Conservation (phyloP, 2,113 vertebrate species). For the Pantherophis guttatus region DNA sequence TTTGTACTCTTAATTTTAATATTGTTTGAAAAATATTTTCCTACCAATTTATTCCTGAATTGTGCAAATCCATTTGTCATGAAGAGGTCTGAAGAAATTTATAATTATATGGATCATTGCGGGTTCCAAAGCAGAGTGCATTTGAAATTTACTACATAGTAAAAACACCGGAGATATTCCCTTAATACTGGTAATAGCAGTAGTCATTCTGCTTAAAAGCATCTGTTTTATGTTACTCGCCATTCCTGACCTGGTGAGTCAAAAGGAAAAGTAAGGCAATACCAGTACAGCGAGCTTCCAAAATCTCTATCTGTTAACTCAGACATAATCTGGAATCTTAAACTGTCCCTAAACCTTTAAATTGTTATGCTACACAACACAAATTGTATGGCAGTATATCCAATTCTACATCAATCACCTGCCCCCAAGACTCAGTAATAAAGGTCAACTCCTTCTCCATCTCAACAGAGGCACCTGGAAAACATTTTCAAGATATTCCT, state of each 20-base stretch:
- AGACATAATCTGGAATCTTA: not conserved
- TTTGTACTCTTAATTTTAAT: not conserved
- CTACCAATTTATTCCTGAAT: not conserved
- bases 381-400: not conserved
- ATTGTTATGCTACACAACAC: not conserved
- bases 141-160: conserved; percentile 16
- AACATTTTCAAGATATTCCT: conserved; percentile 7
- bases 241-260: not conserved
- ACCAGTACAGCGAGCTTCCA: not conserved
- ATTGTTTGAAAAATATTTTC: not conserved
- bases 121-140: not conserved
- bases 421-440: not conserved
- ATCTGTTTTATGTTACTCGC: conserved; percentile 1
- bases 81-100: not conserved
- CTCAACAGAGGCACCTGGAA: conserved; percentile 17
- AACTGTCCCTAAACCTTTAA: conserved; percentile 1
- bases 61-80: not conserved
- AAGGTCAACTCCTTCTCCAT: not conserved
- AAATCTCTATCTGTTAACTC: not conserved
- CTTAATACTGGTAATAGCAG: not conserved
- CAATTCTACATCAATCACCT: not conserved
- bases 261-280: not conserved
- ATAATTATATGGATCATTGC: not conserved
- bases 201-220: not conserved
- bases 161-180: not conserved